Percentiles rank a stretch among this genome's conserved stretches.
Conservation (phyloP, 2,888 invertebrate species). For the Seladonia tumulorum region DNA sequence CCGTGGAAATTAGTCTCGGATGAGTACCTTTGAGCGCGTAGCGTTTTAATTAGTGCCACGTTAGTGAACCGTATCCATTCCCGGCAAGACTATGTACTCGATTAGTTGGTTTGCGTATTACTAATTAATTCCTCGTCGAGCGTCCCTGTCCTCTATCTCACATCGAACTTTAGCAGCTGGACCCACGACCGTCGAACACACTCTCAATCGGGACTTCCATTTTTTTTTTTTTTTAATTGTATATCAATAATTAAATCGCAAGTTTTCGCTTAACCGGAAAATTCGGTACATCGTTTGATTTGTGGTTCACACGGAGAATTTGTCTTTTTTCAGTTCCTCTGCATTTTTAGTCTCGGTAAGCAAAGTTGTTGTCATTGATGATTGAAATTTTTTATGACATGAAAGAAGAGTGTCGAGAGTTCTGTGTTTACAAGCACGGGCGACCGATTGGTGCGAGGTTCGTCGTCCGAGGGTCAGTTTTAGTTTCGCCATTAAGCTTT, state of each 20-base stretch:
- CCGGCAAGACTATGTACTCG: slow-evolving; percentile 16
- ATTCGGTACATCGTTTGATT: background rate
- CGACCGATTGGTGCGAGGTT: background rate
- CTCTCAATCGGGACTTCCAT: background rate
- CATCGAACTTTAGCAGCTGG: slow-evolving; percentile 1
- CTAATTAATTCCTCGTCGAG: slow-evolving; percentile 26
- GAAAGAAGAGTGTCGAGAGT: background rate
- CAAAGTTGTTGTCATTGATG: background rate
- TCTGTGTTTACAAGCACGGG: background rate
- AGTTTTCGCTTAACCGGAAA: background rate
- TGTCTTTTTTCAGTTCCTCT: background rate
- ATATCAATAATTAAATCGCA: background rate
- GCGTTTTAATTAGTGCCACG: slow-evolving; percentile 33
- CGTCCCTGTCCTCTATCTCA: background rate
- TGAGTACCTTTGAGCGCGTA: slow-evolving; percentile 35
- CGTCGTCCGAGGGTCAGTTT: background rate
- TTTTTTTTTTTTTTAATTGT: background rate
- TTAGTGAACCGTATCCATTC: slow-evolving; percentile 18
- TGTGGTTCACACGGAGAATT: background rate
- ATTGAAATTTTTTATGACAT: background rate
- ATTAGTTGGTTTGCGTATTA: slow-evolving; percentile 23
- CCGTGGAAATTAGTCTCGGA: slow-evolving; percentile 1
- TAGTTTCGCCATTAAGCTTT: background rate
- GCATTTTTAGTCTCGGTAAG: background rate
- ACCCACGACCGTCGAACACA: background rate